These are phyloP conservation scores for Meteorus cinctellus DNA, from an alignment of 2,888 invertebrate species.

Conservation along the genomic window DNA sequence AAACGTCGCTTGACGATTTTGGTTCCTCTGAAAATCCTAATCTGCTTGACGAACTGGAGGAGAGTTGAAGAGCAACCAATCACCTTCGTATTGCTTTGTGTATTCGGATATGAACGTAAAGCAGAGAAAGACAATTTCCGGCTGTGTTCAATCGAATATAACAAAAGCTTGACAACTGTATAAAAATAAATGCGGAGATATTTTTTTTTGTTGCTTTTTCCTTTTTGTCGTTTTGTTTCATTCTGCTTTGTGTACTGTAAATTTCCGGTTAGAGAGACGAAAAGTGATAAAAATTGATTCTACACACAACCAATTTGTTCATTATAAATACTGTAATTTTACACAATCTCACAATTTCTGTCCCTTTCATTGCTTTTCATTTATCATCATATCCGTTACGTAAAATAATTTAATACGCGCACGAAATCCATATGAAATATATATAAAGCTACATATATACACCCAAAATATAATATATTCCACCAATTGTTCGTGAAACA, in stretches of 20 bases:
- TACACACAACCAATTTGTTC: too few species aligned
- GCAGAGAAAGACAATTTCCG: constrained; percentile 30
- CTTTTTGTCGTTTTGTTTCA: too few species aligned
- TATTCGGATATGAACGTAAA: constrained; percentile 12
- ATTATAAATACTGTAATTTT: too few species aligned
- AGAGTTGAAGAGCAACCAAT: constrained; percentile 26
- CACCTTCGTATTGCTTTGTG: background rate
- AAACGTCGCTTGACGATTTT: constrained; percentile 49
- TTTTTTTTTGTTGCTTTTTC: background rate
- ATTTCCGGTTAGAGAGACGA: too few species aligned
- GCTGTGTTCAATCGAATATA: constrained; percentile 3
- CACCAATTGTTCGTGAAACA: constrained; percentile 18
- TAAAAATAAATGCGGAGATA: background rate
- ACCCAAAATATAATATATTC: background rate
- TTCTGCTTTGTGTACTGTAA: background rate
- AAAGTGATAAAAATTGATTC: too few species aligned
- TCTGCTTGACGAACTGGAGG: constrained; percentile 59
- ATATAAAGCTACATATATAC: background rate
- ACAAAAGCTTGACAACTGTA: constrained; percentile 1
- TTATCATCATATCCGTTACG: background rate
- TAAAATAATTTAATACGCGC: constrained; percentile 2
- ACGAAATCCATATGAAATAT: background rate
- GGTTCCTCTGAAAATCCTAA: constrained; percentile 54
- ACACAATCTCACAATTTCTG: background rate
- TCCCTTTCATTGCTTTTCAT: background rate